These are phyloP conservation scores for Tretioscincus oriximinensis DNA, from an alignment of 2,113 vertebrate species.

Conservation along the genomic window DNA sequence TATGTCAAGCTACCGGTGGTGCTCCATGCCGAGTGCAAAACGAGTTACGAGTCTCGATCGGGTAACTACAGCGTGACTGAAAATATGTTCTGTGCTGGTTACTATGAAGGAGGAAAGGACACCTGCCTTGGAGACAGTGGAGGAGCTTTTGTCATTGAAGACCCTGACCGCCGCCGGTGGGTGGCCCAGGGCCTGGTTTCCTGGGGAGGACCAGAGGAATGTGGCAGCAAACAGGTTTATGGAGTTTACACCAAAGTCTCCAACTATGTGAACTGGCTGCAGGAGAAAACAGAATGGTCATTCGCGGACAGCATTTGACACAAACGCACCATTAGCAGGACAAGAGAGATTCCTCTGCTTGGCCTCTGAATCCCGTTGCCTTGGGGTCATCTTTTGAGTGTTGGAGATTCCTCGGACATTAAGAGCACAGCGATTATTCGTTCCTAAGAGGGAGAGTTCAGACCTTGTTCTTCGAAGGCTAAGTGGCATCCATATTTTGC, in stretches of 20 bases:
- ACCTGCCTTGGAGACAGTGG: constrained; percentile 96
- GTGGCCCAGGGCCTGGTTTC: constrained; percentile 91
- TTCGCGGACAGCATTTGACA: constrained; percentile 56
- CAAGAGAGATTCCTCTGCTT: constrained; percentile 34
- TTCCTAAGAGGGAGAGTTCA: too few relatives aligned
- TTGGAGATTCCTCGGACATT: too few relatives aligned
- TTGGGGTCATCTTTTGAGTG: background rate
- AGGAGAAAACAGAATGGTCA: constrained; percentile 69
- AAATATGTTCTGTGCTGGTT: constrained; percentile 98
- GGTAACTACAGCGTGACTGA: constrained; percentile 90
- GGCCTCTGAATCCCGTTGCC: background rate
- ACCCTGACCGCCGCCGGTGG: constrained; percentile 77
- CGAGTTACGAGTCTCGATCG: constrained; percentile 88
- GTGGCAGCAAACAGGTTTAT: constrained; percentile 91
- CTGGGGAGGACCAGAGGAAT: constrained; percentile 93
- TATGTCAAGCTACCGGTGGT: constrained; percentile 94
- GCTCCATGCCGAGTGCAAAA: constrained; percentile 83
- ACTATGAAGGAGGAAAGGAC: constrained; percentile 88
- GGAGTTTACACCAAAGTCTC: constrained; percentile 93
- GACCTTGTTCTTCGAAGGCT: background rate
- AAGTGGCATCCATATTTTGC: too few relatives aligned
- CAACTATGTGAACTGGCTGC: constrained; percentile 86
- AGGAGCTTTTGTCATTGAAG: constrained; percentile 87
- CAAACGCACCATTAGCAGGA: constrained; percentile 63
- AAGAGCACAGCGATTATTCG: background rate